Conservation (phyloP, 2,888 invertebrate species). For the Bombyx huttoni region DNA sequence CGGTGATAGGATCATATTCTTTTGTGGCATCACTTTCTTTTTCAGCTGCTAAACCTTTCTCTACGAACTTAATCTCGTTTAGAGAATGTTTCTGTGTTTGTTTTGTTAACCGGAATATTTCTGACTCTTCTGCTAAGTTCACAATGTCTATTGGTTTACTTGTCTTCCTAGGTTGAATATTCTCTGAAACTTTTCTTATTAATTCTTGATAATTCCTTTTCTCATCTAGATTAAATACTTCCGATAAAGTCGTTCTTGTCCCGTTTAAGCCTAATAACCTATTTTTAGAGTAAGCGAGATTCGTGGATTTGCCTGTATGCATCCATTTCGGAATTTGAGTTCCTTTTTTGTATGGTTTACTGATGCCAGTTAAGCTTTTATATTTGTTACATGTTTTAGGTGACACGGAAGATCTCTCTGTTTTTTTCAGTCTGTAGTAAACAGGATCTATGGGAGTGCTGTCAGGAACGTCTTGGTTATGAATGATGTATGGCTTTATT, state of each 20-base stretch:
- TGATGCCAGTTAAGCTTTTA: conserved; percentile 45
- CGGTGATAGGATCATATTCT: conserved; percentile 57
- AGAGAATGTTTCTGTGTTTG: conserved; percentile 41
- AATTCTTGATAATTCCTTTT: conserved; percentile 70
- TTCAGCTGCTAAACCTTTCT: conserved; percentile 30
- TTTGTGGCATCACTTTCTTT: conserved; percentile 34
- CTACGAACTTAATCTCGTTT: conserved; percentile 42
- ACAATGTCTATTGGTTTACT: conserved; percentile 35
- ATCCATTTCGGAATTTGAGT: conserved; percentile 45
- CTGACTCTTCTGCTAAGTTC: conserved; percentile 44
- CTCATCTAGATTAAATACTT: conserved; percentile 71
- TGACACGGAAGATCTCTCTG: conserved; percentile 31
- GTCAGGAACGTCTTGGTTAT: conserved; percentile 19
- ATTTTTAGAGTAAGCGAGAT: conserved; percentile 31
- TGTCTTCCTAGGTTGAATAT: conserved; percentile 26
- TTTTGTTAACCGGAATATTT: conserved; percentile 41
- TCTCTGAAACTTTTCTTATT: conserved; percentile 46
- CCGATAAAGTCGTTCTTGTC: conserved; percentile 45
- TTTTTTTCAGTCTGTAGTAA: conserved; percentile 38
- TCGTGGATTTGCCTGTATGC: conserved; percentile 30
- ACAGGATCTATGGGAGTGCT: conserved; percentile 20
- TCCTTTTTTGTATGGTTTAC: conserved; percentile 44
- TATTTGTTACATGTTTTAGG: conserved; percentile 43
- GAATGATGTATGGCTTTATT: conserved; percentile 35
- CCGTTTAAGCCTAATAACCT: conserved; percentile 39